Base-by-base conservation (phyloP, 1,140 invertebrate species). In the Drosophila nasuta region DNA sequence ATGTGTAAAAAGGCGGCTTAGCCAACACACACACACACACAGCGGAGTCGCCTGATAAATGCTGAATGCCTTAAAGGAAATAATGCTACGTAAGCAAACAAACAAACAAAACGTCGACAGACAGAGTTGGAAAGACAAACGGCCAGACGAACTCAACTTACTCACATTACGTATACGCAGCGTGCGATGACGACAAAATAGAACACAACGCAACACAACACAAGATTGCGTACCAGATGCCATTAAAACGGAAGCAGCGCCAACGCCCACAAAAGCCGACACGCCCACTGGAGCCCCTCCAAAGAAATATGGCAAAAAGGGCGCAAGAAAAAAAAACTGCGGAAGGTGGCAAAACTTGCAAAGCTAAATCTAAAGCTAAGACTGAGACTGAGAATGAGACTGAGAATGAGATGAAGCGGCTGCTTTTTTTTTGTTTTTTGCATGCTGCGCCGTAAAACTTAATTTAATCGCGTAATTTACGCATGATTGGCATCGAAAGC, bases 391-490 rank as follows among this genome's bases (percentile, higher is more conserved):
- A 25, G 20, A 25, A 0, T 25, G 20, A 25, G 20, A 20, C 2
- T 20, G 20, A 20, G 17, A 20, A 1, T 20, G 17, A 20, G 17
- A 15, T 15, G 17, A 25, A 25, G 20, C 49, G 13, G 35, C 41
- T 51, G 52, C 52, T 38, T 58, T 57, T 33, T 33, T 33, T 51
- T 28, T 1, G 3, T 33, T 33, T 33, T 33, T 33, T 33, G 30
- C 30, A 33, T 33, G 30, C 30, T 33, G 30, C 48, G 13, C 30
- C 85, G 82, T 88, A 76, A 81, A 83, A 89, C 81, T 81, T 71
- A 89, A 88, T 88, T 88, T 88, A 88, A 88, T 89, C 85, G 85
- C 81, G 85, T 88, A 83, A 89, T 88, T 88, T 89, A 88, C 85
- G 85, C 85, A 88, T 88, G 85, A 88, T 88, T 88, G 85, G 85